These are phyloP conservation scores for Oxyura jamaicensis DNA, from an alignment of 2,113 vertebrate genomes.

Conservation along the genomic window DNA sequence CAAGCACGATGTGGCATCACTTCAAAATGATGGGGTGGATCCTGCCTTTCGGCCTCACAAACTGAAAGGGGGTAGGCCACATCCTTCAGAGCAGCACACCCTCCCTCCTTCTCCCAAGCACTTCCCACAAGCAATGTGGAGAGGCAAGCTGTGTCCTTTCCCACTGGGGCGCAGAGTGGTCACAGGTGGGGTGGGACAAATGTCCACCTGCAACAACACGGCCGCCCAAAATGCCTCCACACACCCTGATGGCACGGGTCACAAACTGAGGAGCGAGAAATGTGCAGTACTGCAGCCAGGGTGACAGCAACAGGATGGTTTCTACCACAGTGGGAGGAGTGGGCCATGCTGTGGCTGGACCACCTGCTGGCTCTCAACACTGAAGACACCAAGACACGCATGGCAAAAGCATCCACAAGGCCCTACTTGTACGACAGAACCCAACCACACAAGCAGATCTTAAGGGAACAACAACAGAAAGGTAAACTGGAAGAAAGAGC, in stretches of 20 bases:
- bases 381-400: background rate
- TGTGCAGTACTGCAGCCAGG: background rate
- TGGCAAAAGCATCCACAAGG: background rate
- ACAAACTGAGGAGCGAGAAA: background rate
- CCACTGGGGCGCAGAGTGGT: background rate
- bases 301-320: background rate
- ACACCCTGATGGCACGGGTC: rapidly evolving
- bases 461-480: background rate
- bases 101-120: background rate
- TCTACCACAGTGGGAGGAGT: background rate
- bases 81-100: background rate
- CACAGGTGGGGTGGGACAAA: background rate
- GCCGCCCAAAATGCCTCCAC: background rate
- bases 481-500: background rate
- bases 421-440: background rate
- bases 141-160: background rate
- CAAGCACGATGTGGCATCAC: background rate
- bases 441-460: background rate
- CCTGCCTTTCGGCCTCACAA: background rate
- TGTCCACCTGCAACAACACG: rapidly evolving
- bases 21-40: background rate
- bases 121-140: background rate
- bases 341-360: background rate
- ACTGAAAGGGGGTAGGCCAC: background rate
- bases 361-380: background rate